Conservation (phyloP, 2,888 invertebrate species). For the Tenthredo livida region DNA sequence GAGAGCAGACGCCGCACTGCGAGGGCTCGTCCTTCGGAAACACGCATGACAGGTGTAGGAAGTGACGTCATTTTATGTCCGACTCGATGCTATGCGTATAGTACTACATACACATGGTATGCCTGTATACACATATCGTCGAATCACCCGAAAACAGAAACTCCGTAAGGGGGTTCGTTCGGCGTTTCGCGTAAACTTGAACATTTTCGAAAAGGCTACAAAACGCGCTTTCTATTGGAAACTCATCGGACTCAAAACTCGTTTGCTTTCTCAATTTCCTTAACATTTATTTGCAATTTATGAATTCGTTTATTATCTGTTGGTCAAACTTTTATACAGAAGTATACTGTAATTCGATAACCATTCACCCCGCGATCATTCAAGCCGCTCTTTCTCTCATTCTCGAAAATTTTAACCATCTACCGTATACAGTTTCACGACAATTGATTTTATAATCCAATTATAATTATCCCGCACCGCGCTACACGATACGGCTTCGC, state of each 20-base stretch:
- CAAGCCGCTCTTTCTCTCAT: background rate
- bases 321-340: no score
- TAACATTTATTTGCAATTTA: background rate
- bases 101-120: no score
- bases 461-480: background rate
- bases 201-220: slow-evolving; percentile 6
- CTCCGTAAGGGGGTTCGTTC: background rate
- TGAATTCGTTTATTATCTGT: no score
- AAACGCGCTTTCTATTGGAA: slow-evolving; percentile 41
- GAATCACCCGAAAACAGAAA: background rate
- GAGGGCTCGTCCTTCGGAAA: slow-evolving; percentile 74
- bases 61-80: slow-evolving; percentile 70
- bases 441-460: slow-evolving; percentile 51
- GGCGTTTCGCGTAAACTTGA: background rate
- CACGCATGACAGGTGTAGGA: slow-evolving; percentile 77
- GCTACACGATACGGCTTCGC: slow-evolving; percentile 33
- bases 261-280: slow-evolving; percentile 33
- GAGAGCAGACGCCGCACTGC: slow-evolving; percentile 66
- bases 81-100: background rate
- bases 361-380: background rate
- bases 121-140: background rate
- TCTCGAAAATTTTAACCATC: background rate
- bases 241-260: background rate
- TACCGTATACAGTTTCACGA: background rate
- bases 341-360: background rate